phyloP scores from a whole-genome alignment of 2,113 vertebrate species.

The Heliornis fulica region DNA sequence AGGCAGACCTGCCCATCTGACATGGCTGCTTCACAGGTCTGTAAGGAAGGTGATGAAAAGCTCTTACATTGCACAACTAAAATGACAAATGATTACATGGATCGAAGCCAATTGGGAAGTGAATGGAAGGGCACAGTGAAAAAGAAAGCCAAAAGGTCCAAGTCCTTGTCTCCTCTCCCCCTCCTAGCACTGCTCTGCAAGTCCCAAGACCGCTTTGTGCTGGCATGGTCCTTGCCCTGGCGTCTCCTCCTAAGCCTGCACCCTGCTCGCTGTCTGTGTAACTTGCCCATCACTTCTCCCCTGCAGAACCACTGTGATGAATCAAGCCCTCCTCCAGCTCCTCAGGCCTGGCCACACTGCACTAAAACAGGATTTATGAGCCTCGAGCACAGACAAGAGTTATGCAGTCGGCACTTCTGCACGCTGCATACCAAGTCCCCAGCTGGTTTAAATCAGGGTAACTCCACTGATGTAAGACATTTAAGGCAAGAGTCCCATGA shows the following conservation, averaged over 20 bases:
- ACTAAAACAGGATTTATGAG: slow-evolving; percentile 34
- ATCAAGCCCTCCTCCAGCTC: not conserved
- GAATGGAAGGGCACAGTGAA: not conserved
- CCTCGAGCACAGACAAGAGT: slow-evolving; percentile 8
- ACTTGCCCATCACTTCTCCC: not conserved
- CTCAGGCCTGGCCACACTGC: not conserved
- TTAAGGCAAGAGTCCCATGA: slow-evolving; percentile 35
- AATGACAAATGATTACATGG: not conserved
- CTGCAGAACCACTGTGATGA: not conserved
- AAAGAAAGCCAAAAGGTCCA: not conserved
- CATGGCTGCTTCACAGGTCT: not conserved
- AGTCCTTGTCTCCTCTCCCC: not conserved
- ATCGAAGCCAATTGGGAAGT: not conserved
- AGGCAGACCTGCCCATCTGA: not conserved
- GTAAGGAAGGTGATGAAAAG: not conserved
- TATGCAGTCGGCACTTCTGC: slow-evolving; percentile 34
- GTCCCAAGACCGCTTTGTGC: not conserved
- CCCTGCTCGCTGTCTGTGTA: not conserved
- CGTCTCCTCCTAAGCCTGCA: not conserved
- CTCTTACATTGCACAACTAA: not conserved
- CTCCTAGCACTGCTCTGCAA: not conserved
- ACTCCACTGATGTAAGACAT: slow-evolving; percentile 50
- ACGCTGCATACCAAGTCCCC: slow-evolving; percentile 35
- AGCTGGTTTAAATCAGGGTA: slow-evolving; percentile 63
- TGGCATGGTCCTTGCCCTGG: not conserved